Base-by-base conservation (phyloP, 2,113 vertebrate genomes). In the Lasiurus cinereus region DNA sequence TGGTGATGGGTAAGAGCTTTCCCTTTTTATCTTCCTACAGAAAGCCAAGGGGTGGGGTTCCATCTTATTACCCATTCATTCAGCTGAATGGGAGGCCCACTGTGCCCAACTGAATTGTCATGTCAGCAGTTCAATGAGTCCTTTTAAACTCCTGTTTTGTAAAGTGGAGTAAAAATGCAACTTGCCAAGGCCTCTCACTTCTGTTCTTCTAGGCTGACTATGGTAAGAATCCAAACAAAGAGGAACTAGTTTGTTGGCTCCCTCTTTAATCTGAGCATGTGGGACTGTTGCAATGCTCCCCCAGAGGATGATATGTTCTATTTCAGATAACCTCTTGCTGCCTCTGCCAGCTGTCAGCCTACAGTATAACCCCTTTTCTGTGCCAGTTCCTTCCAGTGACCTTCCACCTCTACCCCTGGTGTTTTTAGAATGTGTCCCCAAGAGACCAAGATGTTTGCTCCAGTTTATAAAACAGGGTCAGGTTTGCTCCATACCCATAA, bases 1-100 rank as follows among this genome's bases (percentile, higher is more conserved):
- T 33, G 99, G 99, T 94, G 99, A 99, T 70, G 99, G 99, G 99
- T 99, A 98, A 99, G 99, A 97, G 18, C 62, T 59, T 97, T 94
- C 62, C 67, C 78, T 94, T 93, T 93, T 80, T 84, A 70, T 94
- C 94, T 54, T 84, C 59, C 0, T 27, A 11, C 36, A 77, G 69
- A 13, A 77, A 94, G 39, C 72, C 4, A 50, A 50, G 46, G 46
- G 56, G 43, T 83, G 67, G 76, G 33, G 14, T 85, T 92, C 92
- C 90, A 24, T 94, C 82, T 93, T 91, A 84, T 50, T 94, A 52
- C 62, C 59, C 79, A 96, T 95, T 97, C 91, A 95, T 91, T 91
- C 66, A 88, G 74, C 73, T 97, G 72, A 94, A 70, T 93, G 90
- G 67, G 72, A 88, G 64, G 88, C 92, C 88, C 82, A 76, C 16